Percentiles rank a stretch among this genome's conserved stretches.
These are phyloP conservation scores for Drosophila parvula DNA, from an alignment of 1,140 invertebrate species.

Conservation along the genomic window DNA sequence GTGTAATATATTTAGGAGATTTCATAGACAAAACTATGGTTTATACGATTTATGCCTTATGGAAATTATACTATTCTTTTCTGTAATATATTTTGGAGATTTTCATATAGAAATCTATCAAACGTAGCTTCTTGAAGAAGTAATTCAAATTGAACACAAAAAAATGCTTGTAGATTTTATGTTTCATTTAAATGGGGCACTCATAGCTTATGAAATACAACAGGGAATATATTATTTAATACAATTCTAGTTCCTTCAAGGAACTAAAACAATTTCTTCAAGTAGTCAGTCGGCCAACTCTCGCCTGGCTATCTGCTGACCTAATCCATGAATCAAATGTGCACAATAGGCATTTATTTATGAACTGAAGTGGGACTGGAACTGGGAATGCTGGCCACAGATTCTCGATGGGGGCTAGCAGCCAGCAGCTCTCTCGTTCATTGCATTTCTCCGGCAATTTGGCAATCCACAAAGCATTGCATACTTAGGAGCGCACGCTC, in stretches of 20 bases:
- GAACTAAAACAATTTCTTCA: not conserved
- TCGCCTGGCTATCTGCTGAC: conserved; percentile 13
- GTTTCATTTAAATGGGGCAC: not conserved
- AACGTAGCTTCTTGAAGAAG: no score
- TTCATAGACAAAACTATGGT: not conserved
- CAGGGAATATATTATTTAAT: not conserved
- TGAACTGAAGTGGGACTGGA: conserved; percentile 22
- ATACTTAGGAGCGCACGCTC: conserved; percentile 12
- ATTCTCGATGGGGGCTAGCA: not conserved
- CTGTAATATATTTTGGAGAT: no score
- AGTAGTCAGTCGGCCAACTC: not conserved
- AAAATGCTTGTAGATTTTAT: not conserved
- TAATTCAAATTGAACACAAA: not conserved
- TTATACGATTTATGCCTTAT: no score
- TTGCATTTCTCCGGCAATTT: conserved; percentile 24
- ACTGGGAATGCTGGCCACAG: conserved; percentile 3
- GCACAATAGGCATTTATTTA: conserved; percentile 54
- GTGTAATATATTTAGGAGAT: not conserved
- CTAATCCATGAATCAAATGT: conserved; percentile 36
- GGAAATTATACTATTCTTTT: no score
- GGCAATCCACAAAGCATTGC: conserved; percentile 20
- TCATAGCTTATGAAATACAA: no score
- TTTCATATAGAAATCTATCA: no score
- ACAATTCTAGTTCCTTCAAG: not conserved
- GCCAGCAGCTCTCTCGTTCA: not conserved